Evolutionary conservation across 2,888 invertebrate species (phyloP), one percentile per base, ranked within the genome.

Genomic region (Ernsta delagoae): DNA sequence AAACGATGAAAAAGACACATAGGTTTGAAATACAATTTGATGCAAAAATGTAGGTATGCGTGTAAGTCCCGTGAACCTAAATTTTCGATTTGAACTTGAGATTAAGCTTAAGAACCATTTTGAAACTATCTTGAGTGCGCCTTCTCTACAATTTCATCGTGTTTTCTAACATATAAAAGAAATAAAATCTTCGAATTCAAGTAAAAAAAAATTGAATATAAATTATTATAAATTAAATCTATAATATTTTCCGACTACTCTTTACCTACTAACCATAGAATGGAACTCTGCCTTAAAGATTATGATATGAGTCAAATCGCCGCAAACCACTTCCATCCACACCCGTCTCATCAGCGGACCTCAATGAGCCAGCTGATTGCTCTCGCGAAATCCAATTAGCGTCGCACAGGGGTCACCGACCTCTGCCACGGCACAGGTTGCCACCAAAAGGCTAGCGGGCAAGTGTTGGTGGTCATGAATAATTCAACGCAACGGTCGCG

Each of bases 371-470:
- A 45, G 45, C 45, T 12, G 45, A 48, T 48, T 48, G 45, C 53
- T 53, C 53, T 53, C 53, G 53, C 53, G 53, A 53, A 53, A 53
- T 24, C 8, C 53, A 53, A 53, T 53, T 53, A 53, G 53, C 9
- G n/a, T 8, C 24, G 53, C 9, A 7, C 39, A 53, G 9, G 11
- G 53, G 53, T 53, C 24, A 53, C 53, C 24, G 53, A 53, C 53
- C 24, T 16, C 24, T 24, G 53, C n/a, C 12, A 24, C 24, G 53
- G 16, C 53, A 24, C 6, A 39, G 39, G 7, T 53, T 5, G 8
- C 24, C 53, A 53, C 53, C 53, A 24, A 53, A 53, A 53, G 8
- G 53, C 53, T 0, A 53, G 24, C 24, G 53, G 24, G 9, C 53
- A 53, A 53, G 53, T 53, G 53, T 16, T 24, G 53, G 24, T 24